A percentile compares a stretch with the other conserved stretches of the same genome.
Conservation (phyloP, 2,888 invertebrate genomes). For the Meteorus colon region DNA sequence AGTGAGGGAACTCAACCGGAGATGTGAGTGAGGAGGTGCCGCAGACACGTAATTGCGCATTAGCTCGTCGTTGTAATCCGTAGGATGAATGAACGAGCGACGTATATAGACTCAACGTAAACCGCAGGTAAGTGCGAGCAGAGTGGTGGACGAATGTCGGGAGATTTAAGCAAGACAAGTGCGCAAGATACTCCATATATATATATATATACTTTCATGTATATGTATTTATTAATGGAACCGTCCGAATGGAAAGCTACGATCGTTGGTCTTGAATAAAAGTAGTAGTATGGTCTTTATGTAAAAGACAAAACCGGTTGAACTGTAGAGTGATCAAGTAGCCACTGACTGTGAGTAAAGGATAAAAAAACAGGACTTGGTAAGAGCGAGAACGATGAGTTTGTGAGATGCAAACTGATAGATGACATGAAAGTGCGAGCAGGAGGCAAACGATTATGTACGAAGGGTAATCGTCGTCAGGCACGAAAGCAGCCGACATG, state of each 20-base stretch:
- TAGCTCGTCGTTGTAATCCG: constrained; percentile 58
- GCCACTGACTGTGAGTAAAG: constrained; percentile 11
- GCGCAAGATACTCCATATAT: not conserved
- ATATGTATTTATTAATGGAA: constrained; percentile 26
- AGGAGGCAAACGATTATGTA: constrained; percentile 26
- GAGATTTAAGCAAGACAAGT: constrained; percentile 16
- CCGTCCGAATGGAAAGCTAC: constrained; percentile 40
- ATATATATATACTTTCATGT: not conserved
- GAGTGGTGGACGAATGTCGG: constrained; percentile 8
- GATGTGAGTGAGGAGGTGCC: constrained; percentile 39
- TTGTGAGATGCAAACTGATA: constrained; percentile 2
- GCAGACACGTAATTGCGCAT: constrained; percentile 58
- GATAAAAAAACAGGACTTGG: not conserved
- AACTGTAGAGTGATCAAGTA: constrained; percentile 16
- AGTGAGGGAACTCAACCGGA: constrained; percentile 13
- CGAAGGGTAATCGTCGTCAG: constrained; percentile 36
- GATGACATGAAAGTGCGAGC: constrained; percentile 22
- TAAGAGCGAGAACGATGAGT: not conserved
- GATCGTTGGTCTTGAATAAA: constrained; percentile 24
- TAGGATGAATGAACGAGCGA: constrained; percentile 61
- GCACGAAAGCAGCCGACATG: constrained; percentile 38
- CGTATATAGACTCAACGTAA: constrained; percentile 28
- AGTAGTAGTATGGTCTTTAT: constrained; percentile 24
- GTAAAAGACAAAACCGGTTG: constrained; percentile 42
- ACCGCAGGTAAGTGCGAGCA: constrained; percentile 33